Base-by-base conservation (phyloP, 1,140 invertebrate genomes). In the Drosophila murphyi region DNA sequence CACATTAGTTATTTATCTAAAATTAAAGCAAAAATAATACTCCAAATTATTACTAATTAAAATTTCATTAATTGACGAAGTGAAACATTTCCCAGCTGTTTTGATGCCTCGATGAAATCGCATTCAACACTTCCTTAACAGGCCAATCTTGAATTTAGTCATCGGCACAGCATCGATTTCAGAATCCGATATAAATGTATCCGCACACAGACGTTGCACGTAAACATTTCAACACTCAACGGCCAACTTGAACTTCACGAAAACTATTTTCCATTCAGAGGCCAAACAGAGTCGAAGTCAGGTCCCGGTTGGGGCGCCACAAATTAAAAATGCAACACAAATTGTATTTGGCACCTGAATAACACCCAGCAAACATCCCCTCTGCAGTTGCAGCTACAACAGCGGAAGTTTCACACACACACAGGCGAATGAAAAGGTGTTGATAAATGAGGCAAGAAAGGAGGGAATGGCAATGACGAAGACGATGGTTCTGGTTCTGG, bases 291-390 rank as follows among this genome's bases (percentile, higher is more conserved):
- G 12, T 50, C 39, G 43, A 39, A 52, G 51, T 32, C 57, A n/a
- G 54, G 29, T 59, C 41, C 50, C 57, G 20, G 50, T n/a, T 56
- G 29, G 52, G 32, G 57, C 63, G 37, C 63, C 72, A 75, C 45
- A 70, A 80, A 88, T 88, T 87, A 78, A 88, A 83, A 87, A 83
- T 88, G 85, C 80, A 87, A 87, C 83, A 88, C 80, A 88, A 89
- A 89, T 88, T 88, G 85, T 82, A 83, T 80, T 85, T 88, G 83
- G 83, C 85, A 88, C 83, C 85, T 88, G 73, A 67, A 55, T 59
- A 75, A 72, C 45, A 39, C 39, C 20, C 8, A 37, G 43, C 10
- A 6, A 59, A 34, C 7, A 45, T 1, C 35, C 8, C 20, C 41
- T 43, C 28, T 6, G 20, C 8, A 3, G 47, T 3, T 51, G 29